Conservation (phyloP, 2,113 vertebrate species). For the Semnornis frantzii region DNA sequence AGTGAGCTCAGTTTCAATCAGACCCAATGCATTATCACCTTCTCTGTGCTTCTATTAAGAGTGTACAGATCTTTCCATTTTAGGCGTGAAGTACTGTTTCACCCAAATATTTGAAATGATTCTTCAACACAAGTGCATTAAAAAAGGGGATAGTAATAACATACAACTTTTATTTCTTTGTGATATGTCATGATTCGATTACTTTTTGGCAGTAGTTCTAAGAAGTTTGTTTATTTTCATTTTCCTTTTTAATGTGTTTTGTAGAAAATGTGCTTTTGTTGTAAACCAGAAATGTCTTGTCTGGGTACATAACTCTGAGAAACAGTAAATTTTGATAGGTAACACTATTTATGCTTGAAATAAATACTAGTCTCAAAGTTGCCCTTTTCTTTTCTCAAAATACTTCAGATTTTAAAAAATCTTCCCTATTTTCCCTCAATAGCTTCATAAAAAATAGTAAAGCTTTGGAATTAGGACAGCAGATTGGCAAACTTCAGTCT, state of each 20-base stretch:
- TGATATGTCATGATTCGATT: slow-evolving; percentile 72
- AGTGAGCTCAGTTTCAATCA: neutral
- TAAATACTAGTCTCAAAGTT: neutral
- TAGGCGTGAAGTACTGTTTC: neutral
- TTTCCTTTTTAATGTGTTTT: slow-evolving; percentile 41
- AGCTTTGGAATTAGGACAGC: neutral
- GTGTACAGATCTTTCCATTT: neutral
- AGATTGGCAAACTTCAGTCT: neutral
- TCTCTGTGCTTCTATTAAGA: neutral
- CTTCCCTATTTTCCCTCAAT: neutral
- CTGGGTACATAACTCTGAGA: neutral
- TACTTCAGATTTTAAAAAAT: neutral
- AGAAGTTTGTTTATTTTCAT: neutral
- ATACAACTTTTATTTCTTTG: slow-evolving; percentile 73
- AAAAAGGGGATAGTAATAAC: slow-evolving; percentile 81
- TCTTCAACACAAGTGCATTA: slow-evolving; percentile 71
- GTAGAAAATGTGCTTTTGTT: slow-evolving; percentile 70
- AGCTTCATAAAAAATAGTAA: neutral
- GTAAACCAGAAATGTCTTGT: slow-evolving; percentile 62
- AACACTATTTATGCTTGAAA: neutral
- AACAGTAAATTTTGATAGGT: neutral
- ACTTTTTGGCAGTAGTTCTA: slow-evolving; percentile 62
- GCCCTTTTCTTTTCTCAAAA: neutral
- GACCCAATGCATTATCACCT: neutral
- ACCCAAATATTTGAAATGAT: neutral